phyloP scores from a whole-genome alignment of 2,888 invertebrate genomes.

The Erebia epiphron region DNA sequence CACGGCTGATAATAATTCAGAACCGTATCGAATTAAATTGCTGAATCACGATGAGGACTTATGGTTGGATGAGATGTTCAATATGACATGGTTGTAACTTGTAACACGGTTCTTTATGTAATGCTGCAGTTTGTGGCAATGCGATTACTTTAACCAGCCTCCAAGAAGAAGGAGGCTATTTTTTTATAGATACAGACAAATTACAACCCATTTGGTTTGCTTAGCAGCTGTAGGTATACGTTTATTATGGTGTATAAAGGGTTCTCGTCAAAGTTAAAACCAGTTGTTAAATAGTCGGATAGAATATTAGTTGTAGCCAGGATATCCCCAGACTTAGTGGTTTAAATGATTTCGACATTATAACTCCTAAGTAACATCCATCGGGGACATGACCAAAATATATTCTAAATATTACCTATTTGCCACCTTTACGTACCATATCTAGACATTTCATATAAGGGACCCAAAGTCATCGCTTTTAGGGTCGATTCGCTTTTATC shows the following conservation, averaged over 20 bases:
- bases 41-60: background rate
- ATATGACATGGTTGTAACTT: background rate
- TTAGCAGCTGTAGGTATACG: too few species aligned
- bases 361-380: too few species aligned
- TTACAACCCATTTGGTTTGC: too few species aligned
- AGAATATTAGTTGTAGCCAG: too few species aligned
- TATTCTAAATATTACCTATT: too few species aligned
- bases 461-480: background rate
- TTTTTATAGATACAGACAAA: background rate
- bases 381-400: too few species aligned
- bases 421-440: too few species aligned
- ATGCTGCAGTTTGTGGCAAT: background rate
- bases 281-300: background rate
- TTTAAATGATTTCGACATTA: too few species aligned
- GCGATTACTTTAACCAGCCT: background rate
- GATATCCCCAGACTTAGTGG: too few species aligned
- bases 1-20: slow-evolving; percentile 1
- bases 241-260: background rate
- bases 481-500: too few species aligned
- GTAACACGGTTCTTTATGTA: background rate
- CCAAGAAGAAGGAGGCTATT: too few species aligned
- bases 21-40: slow-evolving; percentile 17
- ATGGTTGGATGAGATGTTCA: background rate
- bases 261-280: background rate
- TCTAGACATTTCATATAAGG: too few species aligned